Evolutionary conservation across 92 coral and sea anemone genomes (phyloP), one percentile per base, ranked within the genome.

Genomic region (Plumapathes pennacea): DNA sequence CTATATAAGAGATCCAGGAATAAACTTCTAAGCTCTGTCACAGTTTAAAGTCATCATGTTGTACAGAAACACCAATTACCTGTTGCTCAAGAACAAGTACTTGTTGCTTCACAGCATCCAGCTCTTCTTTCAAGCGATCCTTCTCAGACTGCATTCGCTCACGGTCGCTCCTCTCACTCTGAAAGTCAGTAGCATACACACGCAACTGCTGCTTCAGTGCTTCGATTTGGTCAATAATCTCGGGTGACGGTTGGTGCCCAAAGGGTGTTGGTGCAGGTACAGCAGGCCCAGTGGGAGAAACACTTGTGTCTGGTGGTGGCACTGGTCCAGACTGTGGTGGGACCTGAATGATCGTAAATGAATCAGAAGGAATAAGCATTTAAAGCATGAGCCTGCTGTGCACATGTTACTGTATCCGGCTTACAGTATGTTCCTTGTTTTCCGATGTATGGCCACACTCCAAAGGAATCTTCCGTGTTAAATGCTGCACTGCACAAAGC

Each of bases 121-220:
- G 51, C 38, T 81, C 85, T 40, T 74, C 89, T 23, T 46, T 64
- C 37, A 80, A 45, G 29, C 63, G 57, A 36, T 84, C 96, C 52
- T 79, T 84, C 57, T 92, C 98, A 12, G 78, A 74, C 37, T 92
- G 98, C 48, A 82, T 82, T 10, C 98, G 71, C 38, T 92, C 98
- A 18, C 98, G 88, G 68, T 92, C 98, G 32, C 56, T 57, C 36
- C 98, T 69, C 58, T 92, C 98, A 45, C 67, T 71, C 2, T 77
- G 78, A 45, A 92, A 92, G 60, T 92, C 98, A 46, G 88, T 96
- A 25, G 89, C 90, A 48, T 92, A 88, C 36, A 88, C 78, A 2
- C 96, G 65, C 18, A 92, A 60, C 71, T 92, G 98, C 25, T 90
- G 83, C 37, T 92, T 92, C 55, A 92, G 55, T 49, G 88, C 89